Conservation (phyloP, 2,113 vertebrate species). For the Plectropomus leopardus region DNA sequence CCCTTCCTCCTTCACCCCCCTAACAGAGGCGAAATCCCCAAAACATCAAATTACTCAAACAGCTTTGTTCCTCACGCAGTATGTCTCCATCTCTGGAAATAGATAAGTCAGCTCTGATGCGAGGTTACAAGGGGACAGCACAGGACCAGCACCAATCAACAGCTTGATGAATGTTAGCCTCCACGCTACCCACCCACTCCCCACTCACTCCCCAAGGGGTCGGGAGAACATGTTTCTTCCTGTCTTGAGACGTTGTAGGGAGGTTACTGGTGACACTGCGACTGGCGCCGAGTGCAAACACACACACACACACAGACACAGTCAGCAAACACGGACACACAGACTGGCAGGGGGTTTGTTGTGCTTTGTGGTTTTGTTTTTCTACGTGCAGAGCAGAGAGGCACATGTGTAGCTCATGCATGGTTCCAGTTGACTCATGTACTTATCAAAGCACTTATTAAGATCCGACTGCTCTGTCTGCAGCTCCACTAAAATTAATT, state of each 20-base stretch:
- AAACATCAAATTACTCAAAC: slow-evolving; percentile 44
- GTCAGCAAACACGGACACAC: slow-evolving; percentile 46
- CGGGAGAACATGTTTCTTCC: slow-evolving; percentile 76
- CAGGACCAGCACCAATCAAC: slow-evolving; percentile 78
- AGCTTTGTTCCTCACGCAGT: background rate
- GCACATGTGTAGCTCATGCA: slow-evolving; percentile 35
- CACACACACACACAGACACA: slow-evolving; percentile 12
- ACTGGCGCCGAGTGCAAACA: slow-evolving; percentile 72
- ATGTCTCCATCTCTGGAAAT: slow-evolving; percentile 23
- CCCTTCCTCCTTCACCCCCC: slow-evolving; percentile 50
- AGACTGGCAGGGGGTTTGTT: slow-evolving; percentile 65
- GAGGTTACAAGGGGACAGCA: slow-evolving; percentile 15
- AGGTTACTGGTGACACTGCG: slow-evolving; percentile 71
- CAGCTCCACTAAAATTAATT: slow-evolving; percentile 37
- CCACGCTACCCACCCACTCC: slow-evolving; percentile 33
- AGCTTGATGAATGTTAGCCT: slow-evolving; percentile 62
- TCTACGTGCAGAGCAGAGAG: slow-evolving; percentile 47
- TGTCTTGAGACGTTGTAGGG: slow-evolving; percentile 67
- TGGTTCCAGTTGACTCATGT: slow-evolving; percentile 30
- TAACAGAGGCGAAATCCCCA: slow-evolving; percentile 37
- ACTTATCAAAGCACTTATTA: slow-evolving; percentile 59
- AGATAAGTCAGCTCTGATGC: slow-evolving; percentile 6
- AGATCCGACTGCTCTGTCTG: slow-evolving; percentile 27
- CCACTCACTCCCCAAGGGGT: slow-evolving; percentile 60
- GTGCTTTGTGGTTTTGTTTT: slow-evolving; percentile 71